Conservation (phyloP, 2,888 invertebrate species). For the Pollenia griseotomentosa region DNA sequence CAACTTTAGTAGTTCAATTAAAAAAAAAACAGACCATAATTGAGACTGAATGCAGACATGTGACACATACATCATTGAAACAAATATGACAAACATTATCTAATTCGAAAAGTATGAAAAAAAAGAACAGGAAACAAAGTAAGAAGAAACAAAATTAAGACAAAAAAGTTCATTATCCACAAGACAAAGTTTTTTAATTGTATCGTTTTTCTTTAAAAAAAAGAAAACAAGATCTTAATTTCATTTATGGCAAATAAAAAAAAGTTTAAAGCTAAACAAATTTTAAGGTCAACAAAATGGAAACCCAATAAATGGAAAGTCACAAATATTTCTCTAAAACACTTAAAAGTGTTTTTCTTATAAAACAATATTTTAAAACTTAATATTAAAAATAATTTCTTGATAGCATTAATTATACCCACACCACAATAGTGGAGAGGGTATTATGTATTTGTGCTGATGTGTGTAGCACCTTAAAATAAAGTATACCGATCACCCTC, state of each 20-base stretch:
- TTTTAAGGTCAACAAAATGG: conserved; percentile 57
- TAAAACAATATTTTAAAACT: no score
- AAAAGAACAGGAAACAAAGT: conserved; percentile 15
- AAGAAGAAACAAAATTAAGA: conserved; percentile 4
- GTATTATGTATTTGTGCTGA: no score
- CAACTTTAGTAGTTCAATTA: conserved; percentile 31
- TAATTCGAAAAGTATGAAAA: conserved; percentile 44
- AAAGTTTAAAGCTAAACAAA: conserved; percentile 13
- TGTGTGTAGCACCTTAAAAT: no score
- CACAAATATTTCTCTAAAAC: background rate
- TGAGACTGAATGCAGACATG: background rate
- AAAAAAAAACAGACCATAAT: background rate
- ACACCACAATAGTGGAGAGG: no score
- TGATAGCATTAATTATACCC: no score
- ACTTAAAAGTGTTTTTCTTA: background rate
- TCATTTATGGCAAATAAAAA: conserved; percentile 32
- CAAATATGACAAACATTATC: conserved; percentile 32
- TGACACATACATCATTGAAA: conserved; percentile 18
- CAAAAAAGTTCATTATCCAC: conserved; percentile 42
- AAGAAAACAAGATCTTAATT: conserved; percentile 43
- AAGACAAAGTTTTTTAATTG: conserved; percentile 36
- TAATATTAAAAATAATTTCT: no score
- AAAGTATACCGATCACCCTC: no score
- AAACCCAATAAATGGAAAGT: conserved; percentile 47
- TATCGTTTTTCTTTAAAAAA: conserved; percentile 27